These are phyloP conservation scores for Acrocephalus arundinaceus DNA, from an alignment of 2,113 vertebrate genomes.

Conservation along the genomic window DNA sequence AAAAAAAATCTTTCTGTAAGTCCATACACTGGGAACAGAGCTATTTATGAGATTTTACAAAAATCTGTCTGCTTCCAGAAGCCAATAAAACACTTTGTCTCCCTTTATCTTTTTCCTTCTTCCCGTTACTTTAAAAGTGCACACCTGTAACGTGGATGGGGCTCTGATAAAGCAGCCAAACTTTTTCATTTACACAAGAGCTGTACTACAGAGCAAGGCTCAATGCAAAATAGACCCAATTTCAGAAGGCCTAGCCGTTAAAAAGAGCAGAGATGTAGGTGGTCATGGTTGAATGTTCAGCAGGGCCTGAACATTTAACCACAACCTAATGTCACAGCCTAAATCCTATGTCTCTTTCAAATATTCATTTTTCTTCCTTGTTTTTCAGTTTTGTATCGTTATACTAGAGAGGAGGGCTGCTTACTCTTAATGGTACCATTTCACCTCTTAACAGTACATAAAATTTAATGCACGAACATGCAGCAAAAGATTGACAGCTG, in stretches of 20 bases:
- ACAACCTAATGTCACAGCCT: not conserved
- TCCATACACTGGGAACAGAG: not conserved
- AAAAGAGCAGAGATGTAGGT: not conserved
- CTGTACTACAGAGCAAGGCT: not conserved
- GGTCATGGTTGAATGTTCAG: not conserved
- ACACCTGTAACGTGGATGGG: not conserved
- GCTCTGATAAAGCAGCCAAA: not conserved
- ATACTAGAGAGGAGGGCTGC: not conserved
- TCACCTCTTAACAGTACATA: conserved; percentile 10
- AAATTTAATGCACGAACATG: not conserved
- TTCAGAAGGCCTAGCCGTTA: not conserved
- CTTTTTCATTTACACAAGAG: not conserved
- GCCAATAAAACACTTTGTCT: not conserved
- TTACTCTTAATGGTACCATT: not conserved
- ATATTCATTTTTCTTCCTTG: not conserved
- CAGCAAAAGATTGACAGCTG: conserved; percentile 21
- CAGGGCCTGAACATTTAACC: not conserved
- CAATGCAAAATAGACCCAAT: not conserved
- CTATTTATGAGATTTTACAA: conserved; percentile 32
- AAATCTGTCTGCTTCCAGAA: conserved; percentile 19
- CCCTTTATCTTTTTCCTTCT: not conserved
- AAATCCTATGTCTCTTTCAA: not conserved
- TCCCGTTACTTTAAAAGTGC: not conserved
- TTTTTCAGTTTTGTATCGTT: not conserved
- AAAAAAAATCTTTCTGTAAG: conserved; percentile 1